phyloP scores from a whole-genome alignment of 2,888 invertebrate genomes.

The Panorpa germanica region DNA sequence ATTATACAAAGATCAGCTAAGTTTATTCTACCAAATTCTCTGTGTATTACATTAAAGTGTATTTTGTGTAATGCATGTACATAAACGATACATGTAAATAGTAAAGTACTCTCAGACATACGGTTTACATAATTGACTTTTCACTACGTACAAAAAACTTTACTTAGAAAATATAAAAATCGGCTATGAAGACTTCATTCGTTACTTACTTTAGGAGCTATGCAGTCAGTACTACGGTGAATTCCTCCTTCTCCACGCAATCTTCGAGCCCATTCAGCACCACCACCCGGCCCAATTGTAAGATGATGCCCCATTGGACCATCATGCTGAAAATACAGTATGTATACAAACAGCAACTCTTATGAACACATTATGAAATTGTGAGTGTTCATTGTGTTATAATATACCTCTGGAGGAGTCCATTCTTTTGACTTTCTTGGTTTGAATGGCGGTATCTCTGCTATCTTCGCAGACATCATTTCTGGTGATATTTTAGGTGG shows the following conservation, averaged over 20 bases:
- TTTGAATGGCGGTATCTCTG: constrained; percentile 32
- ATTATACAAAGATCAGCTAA: no score
- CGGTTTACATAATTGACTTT: no score
- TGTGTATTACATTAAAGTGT: no score
- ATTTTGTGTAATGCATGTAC: no score
- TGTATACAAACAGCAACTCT: constrained; percentile 22
- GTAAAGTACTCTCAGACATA: no score
- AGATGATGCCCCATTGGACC: constrained; percentile 27
- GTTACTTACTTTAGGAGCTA: constrained; percentile 34
- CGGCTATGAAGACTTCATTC: constrained; percentile 1
- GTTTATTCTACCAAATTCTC: no score
- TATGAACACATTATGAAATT: constrained; percentile 15
- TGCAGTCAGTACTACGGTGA: constrained; percentile 64
- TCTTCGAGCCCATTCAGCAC: constrained; percentile 45
- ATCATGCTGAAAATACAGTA: constrained; percentile 24
- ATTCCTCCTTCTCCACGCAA: constrained; percentile 37
- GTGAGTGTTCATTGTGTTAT: constrained; percentile 6
- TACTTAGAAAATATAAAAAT: constrained; percentile 7
- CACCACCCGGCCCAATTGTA: constrained; percentile 39
- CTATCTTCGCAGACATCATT: constrained; percentile 21
- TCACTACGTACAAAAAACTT: no score
- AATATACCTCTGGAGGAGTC: constrained; percentile 20
- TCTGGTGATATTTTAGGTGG: no score
- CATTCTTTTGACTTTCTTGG: constrained; percentile 35
- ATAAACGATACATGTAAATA: no score